Percentiles rank a stretch among this genome's conserved stretches.
Evolutionary conservation across 2,797 vertebrate genomes (phyloP).

Genomic region (Enteromius viviparus): DNA sequence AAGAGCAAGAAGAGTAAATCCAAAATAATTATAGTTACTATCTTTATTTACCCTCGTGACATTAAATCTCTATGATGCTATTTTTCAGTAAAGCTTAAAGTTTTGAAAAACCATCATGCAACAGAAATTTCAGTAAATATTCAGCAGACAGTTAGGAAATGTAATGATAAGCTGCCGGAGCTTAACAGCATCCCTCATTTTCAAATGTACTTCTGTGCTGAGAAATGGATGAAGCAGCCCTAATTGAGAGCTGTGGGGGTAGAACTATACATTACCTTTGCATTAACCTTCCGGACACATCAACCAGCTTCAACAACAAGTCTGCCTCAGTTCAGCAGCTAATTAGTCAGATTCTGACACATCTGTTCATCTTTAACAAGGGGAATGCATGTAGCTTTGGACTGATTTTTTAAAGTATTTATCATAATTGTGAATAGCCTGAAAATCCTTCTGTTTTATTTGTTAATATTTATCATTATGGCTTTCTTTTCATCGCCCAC

Average conservation of each 20-base stretch:
- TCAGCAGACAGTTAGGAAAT: background rate
- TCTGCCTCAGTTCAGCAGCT: background rate
- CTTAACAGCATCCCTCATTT: background rate
- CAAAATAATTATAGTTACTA: background rate
- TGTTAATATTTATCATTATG: background rate
- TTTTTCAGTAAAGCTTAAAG: background rate
- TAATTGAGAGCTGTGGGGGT: background rate
- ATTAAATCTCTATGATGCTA: background rate
- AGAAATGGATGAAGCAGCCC: background rate
- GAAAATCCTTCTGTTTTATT: background rate
- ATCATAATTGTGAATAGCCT: background rate
- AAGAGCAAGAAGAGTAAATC: background rate
- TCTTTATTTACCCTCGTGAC: background rate
- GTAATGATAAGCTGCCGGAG: background rate
- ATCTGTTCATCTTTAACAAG: background rate
- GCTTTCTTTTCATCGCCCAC: background rate
- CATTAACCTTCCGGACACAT: background rate
- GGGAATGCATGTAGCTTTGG: background rate
- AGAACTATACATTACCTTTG: background rate
- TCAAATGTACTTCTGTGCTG: background rate
- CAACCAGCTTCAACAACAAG: background rate
- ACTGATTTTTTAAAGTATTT: background rate
- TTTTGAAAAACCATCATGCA: background rate
- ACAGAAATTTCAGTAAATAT: background rate
- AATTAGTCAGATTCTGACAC: background rate